A percentile compares a stretch with the other conserved stretches of the same genome.
These are phyloP conservation scores for Reticulitermes lucifugus DNA, from an alignment of 2,888 invertebrate genomes.

Conservation along the genomic window DNA sequence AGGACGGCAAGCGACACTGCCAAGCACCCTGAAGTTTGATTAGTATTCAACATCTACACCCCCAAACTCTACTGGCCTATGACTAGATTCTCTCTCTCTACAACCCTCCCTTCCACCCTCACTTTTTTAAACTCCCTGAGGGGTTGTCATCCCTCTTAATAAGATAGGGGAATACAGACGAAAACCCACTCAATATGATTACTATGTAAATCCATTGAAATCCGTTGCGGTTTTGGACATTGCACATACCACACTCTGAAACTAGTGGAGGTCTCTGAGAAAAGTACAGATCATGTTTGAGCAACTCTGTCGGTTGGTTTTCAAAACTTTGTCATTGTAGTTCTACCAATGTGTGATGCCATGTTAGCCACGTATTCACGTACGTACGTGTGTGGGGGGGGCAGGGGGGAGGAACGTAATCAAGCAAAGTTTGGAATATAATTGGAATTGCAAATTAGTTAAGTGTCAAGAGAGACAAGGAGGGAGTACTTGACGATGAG, in stretches of 20 bases:
- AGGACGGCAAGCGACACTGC: slow-evolving; percentile 14
- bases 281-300: slow-evolving; percentile 33
- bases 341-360: not conserved
- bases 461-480: slow-evolving; percentile 34
- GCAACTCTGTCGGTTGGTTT: slow-evolving; percentile 30
- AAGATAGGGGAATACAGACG: slow-evolving; percentile 52
- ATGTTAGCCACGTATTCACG: not conserved
- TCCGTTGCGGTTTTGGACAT: slow-evolving; percentile 48
- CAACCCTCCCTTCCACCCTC: slow-evolving; percentile 35
- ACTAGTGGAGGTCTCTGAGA: not conserved
- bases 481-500: not conserved
- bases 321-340: slow-evolving; percentile 41
- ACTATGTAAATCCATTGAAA: slow-evolving; percentile 63
- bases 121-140: slow-evolving; percentile 41
- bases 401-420: slow-evolving; percentile 9
- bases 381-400: not conserved
- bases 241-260: slow-evolving; percentile 8
- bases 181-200: slow-evolving; percentile 61
- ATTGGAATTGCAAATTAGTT: slow-evolving; percentile 48
- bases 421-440: slow-evolving; percentile 44
- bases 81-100: slow-evolving; percentile 12
- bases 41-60: slow-evolving; percentile 48
- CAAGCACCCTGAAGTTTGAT: slow-evolving; percentile 40
- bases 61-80: slow-evolving; percentile 33
- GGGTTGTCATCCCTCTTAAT: slow-evolving; percentile 52